phyloP scores from a whole-genome alignment of 2,888 invertebrate genomes.

The Drosophila atripex region DNA sequence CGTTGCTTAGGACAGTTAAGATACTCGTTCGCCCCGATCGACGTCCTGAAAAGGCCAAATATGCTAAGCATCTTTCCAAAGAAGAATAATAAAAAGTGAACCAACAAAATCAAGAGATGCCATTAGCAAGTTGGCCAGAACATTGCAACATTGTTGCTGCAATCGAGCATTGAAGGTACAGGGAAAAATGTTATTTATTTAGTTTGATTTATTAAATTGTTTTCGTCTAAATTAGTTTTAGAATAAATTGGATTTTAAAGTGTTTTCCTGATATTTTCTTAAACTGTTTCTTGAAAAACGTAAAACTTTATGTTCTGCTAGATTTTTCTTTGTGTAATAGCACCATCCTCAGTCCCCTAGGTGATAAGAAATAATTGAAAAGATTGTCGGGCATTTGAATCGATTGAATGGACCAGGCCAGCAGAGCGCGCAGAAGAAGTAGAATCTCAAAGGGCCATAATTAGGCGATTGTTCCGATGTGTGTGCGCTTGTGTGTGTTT shows the following conservation, averaged over 20 bases:
- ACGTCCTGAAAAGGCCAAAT: slow-evolving; percentile 21
- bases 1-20: slow-evolving; percentile 23
- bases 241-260: background rate
- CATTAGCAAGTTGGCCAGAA: slow-evolving; percentile 30
- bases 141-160: slow-evolving; percentile 34
- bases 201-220: no score
- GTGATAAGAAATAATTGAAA: slow-evolving; percentile 79
- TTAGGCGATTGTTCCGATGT: slow-evolving; percentile 32
- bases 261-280: background rate
- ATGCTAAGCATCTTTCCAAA: slow-evolving; percentile 39
- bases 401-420: slow-evolving; percentile 42
- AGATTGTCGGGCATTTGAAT: slow-evolving; percentile 74
- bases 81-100: background rate
- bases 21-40: slow-evolving; percentile 18
- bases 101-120: slow-evolving; percentile 13
- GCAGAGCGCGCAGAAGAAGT: slow-evolving; percentile 12
- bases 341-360: slow-evolving; percentile 57
- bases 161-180: slow-evolving; percentile 5
- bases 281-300: background rate
- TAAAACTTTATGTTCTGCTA: rapidly evolving
- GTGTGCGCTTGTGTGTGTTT: slow-evolving; percentile 18
- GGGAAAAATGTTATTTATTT: background rate
- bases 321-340: slow-evolving; percentile 46
- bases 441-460: slow-evolving; percentile 29
- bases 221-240: background rate